phyloP scores from a whole-genome alignment of 1,140 invertebrate genomes.

The Diplogasteroides magnus region DNA sequence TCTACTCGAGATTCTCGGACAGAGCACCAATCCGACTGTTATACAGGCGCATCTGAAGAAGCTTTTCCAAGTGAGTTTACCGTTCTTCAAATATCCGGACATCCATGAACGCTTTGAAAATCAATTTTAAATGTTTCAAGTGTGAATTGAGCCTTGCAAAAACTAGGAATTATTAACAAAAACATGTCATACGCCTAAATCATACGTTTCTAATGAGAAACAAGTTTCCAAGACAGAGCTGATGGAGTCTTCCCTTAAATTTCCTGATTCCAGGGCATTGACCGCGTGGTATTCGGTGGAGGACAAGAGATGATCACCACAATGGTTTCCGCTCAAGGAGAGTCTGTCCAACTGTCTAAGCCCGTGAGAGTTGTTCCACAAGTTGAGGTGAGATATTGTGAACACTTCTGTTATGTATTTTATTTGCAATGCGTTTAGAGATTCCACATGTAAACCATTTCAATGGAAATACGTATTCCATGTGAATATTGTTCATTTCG shows the following conservation, averaged over 20 bases:
- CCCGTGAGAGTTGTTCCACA: conserved; percentile 71
- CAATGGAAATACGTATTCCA: no score
- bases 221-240: no score
- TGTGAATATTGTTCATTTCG: no score
- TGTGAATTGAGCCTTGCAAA: conserved; percentile 87
- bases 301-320: conserved; percentile 66
- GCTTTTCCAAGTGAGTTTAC: conserved; percentile 82
- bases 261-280: conserved; percentile 93
- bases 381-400: conserved; percentile 67
- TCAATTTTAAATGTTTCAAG: no score
- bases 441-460: no score
- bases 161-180: no score
- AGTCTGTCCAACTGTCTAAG: conserved; percentile 72
- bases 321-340: conserved; percentile 75
- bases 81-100: background rate
- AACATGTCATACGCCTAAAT: no score
- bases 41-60: conserved; percentile 99
- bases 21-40: conserved; percentile 82
- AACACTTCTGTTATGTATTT: background rate
- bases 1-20: conserved; percentile 97
- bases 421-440: background rate
- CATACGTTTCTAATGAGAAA: no score
- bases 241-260: no score
- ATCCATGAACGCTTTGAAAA: conserved; percentile 1
- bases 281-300: conserved; percentile 68